Percentiles rank a stretch among this genome's conserved stretches.
Evolutionary conservation across 2,797 vertebrate species (phyloP).

Genomic region (Pseudochromis fuscus): DNA sequence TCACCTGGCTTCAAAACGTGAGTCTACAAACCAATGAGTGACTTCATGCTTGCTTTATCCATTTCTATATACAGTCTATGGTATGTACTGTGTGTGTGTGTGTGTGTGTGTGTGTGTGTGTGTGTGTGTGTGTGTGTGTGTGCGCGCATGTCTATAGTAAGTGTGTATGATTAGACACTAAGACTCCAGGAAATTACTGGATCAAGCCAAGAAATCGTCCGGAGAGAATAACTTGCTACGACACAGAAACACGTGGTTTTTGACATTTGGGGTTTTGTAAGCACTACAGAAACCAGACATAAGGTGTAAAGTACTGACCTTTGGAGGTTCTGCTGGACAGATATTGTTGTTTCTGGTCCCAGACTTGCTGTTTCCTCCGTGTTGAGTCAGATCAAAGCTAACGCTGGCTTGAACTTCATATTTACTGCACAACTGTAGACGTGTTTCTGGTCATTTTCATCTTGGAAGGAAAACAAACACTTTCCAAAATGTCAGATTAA

Average conservation of each 20-base stretch:
- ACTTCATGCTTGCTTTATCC: too few species aligned
- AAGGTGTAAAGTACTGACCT: constrained; percentile 6
- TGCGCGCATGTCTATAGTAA: not conserved
- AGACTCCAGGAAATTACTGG: constrained; percentile 10
- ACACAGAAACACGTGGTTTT: not conserved
- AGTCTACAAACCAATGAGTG: too few species aligned
- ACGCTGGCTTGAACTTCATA: not conserved
- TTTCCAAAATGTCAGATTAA: not conserved
- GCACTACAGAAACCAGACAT: constrained; percentile 21
- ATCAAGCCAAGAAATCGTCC: constrained; percentile 9
- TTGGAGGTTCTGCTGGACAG: not conserved
- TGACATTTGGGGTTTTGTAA: not conserved
- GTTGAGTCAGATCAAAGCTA: constrained; percentile 1
- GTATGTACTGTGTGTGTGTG: constrained; percentile 28
- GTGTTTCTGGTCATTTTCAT: too few species aligned
- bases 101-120: constrained; percentile 29
- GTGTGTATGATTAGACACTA: constrained; percentile 6
- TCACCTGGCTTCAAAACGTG: too few species aligned
- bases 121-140: constrained; percentile 24
- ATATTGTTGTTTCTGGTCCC: constrained; percentile 3
- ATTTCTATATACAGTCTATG: too few species aligned
- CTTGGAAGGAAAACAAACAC: not conserved
- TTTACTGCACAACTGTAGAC: not conserved
- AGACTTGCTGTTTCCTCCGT: not conserved
- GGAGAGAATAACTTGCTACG: not conserved